Evolutionary conservation across 2,797 vertebrate species (phyloP).

Genomic region (Manis crassicaudata): DNA sequence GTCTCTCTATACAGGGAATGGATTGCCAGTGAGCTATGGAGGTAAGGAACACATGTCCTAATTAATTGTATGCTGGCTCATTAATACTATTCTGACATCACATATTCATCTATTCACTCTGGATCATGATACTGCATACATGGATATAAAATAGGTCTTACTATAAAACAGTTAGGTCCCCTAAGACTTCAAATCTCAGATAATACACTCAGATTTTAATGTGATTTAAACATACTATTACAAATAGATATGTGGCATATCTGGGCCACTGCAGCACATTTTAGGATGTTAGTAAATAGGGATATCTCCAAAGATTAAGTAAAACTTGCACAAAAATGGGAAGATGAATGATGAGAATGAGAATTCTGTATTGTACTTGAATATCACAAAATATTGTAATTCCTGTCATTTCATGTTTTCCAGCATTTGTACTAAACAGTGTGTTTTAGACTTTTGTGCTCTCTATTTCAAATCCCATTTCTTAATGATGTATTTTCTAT

Average conservation of each 20-base stretch:
- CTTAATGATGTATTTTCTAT: slow-evolving; percentile 4
- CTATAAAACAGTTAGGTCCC: background rate
- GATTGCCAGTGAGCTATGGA: background rate
- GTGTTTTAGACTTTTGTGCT: background rate
- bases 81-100: background rate
- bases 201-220: slow-evolving; percentile 26
- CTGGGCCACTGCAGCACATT: background rate
- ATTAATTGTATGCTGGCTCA: background rate
- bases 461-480: slow-evolving; percentile 22
- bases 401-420: slow-evolving; percentile 1
- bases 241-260: background rate
- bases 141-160: background rate
- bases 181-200: background rate
- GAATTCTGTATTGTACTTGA: background rate
- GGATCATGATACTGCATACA: background rate
- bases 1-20: background rate
- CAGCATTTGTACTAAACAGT: background rate
- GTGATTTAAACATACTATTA: slow-evolving; percentile 1
- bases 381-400: background rate
- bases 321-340: background rate
- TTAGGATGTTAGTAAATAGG: slow-evolving; percentile 41
- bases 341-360: background rate
- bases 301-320: background rate
- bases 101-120: background rate
- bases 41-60: background rate